phyloP scores from a whole-genome alignment of 2,888 invertebrate genomes.

The Laspeyria flexula region DNA sequence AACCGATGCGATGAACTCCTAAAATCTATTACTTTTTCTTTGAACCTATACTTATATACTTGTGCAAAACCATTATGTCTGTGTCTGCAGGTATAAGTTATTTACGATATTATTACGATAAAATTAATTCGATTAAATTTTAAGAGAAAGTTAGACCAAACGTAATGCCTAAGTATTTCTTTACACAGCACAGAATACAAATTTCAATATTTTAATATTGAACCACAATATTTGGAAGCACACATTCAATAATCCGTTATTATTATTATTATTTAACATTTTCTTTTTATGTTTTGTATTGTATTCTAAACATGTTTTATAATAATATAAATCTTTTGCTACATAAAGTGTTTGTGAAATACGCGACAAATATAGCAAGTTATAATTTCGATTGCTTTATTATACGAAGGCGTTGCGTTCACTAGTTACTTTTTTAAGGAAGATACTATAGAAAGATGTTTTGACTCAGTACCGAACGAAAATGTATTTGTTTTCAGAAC shows the following conservation, averaged over 20 bases:
- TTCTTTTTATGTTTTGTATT: no score
- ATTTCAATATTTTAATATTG: no score
- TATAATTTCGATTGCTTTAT: no score
- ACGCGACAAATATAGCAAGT: no score
- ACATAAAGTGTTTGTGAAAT: no score
- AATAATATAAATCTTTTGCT: no score
- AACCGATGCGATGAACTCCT: not conserved
- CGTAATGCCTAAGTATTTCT: not conserved
- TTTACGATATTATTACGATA: not conserved
- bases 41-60: not conserved
- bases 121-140: not conserved
- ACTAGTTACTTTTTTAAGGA: not conserved
- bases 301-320: no score
- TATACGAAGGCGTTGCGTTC: not conserved
- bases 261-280: no score
- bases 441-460: not conserved
- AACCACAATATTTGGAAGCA: no score
- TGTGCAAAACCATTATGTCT: not conserved
- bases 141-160: not conserved
- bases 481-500: not conserved
- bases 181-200: no score
- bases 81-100: not conserved
- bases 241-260: no score
- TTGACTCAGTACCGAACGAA: not conserved
- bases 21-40: not conserved